Conservation (phyloP, 2,113 vertebrate genomes). For the Alethe diademata region DNA sequence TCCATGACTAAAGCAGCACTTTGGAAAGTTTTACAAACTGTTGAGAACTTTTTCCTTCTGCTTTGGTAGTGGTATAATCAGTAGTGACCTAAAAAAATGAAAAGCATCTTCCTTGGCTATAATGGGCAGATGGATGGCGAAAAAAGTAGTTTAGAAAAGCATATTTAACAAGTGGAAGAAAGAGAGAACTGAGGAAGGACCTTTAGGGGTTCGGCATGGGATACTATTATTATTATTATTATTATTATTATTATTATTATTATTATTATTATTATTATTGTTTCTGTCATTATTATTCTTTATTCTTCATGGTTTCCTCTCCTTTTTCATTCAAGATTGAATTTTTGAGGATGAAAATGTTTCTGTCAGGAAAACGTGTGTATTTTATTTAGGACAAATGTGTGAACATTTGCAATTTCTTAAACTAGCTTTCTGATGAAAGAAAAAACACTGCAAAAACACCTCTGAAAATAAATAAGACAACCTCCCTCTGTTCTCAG, state of each 20-base stretch:
- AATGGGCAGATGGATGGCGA: not conserved
- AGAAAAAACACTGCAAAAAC: constrained; percentile 32
- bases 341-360: not conserved
- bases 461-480: constrained; percentile 60
- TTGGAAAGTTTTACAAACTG: not conserved
- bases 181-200: not conserved
- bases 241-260: not conserved
- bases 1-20: not conserved
- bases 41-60: not conserved
- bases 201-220: not conserved
- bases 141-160: not conserved
- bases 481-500: constrained; percentile 55
- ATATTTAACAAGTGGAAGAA: not conserved
- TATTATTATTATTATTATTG: not conserved
- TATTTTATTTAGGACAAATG: constrained; percentile 57
- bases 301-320: not conserved
- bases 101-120: not conserved
- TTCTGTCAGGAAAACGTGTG: constrained; percentile 1
- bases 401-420: constrained; percentile 43
- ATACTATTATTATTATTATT: not conserved
- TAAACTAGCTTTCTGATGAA: constrained; percentile 43
- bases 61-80: not conserved
- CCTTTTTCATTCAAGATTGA: not conserved
- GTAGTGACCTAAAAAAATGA: not conserved
- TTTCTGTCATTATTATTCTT: not conserved